A percentile compares a stretch with the other conserved stretches of the same genome.
Evolutionary conservation across 2,113 vertebrate genomes (phyloP).

Genomic region (Nansenia antarctica): DNA sequence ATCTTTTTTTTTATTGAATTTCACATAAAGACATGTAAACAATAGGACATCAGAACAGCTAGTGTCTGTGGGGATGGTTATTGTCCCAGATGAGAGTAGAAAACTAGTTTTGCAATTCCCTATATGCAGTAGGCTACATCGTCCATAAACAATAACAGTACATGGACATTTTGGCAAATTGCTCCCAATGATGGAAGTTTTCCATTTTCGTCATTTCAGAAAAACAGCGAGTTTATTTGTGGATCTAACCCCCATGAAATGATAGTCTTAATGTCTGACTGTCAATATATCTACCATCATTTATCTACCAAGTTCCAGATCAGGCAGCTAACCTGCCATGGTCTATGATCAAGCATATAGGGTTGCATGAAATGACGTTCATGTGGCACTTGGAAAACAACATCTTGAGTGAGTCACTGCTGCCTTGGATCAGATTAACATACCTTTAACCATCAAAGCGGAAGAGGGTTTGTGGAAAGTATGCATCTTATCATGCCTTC

Average conservation of each 20-base stretch:
- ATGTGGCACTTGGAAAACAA: background rate
- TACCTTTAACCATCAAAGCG: slow-evolving; percentile 10
- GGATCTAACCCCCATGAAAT: background rate
- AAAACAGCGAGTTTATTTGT: too few species aligned
- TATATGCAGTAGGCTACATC: too few species aligned
- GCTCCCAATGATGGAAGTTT: too few species aligned
- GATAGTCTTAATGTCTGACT: background rate
- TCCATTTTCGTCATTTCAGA: too few species aligned
- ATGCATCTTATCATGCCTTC: slow-evolving; percentile 20
- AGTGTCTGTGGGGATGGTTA: too few species aligned
- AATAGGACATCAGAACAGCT: too few species aligned
- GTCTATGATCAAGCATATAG: background rate
- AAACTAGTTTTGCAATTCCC: too few species aligned
- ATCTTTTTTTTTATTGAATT: too few species aligned
- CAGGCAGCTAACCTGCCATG: background rate
- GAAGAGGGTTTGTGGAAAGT: background rate
- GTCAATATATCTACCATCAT: background rate
- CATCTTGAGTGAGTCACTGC: slow-evolving; percentile 6
- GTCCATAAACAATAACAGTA: too few species aligned
- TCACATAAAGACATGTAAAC: too few species aligned
- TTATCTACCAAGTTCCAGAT: background rate
- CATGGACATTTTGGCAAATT: too few species aligned
- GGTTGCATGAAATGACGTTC: background rate
- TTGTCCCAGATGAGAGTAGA: too few species aligned
- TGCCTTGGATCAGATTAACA: background rate